Evolutionary conservation across 2,797 vertebrate genomes (phyloP), one percentile per base, ranked within the genome.

Genomic region (Danio jaintianensis): DNA sequence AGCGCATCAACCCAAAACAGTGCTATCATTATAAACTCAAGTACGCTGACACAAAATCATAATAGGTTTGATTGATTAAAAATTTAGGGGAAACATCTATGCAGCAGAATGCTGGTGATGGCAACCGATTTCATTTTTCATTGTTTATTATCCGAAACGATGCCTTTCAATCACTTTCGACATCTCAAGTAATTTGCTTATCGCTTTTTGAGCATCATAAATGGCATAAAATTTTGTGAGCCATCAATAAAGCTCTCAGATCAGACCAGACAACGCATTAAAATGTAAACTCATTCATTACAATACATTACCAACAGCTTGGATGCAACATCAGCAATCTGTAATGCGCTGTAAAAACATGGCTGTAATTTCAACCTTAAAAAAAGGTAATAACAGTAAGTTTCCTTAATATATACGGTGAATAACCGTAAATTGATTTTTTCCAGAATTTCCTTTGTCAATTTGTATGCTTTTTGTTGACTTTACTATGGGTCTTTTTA

Each of bases 271-370:
- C 22, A 59, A 69, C 29, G 5, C 64, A 59, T 59, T 68, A 59
- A 78, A 68, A 47, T 53, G 58, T 53, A 40, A 59, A 22, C 75
- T 20, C 55, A 78, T 78, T 55, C 18, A 69, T 69, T 69, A 48
- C n/a, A 78, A 59, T 69, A 48, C 22, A 58, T 43, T 59, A 45
- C 29, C 29, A 40, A 38, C 42, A 58, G 42, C 75, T 66, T 11
- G 42, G 40, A 56, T 78, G 63, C 52, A 16, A 77, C 63, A 68
- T 47, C 53, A 59, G 22, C 53, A 4, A 50, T 58, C 53, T 38
- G 66, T 58, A 48, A 7, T 22, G 36, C 29, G 29, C 29, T 29
- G 29, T 29, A 29, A 29, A 29, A 29, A 29, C n/a, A n/a, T 29
- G 29, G 29, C 29, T 3, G 29, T 29, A 1, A 1, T 29, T 29